Evolutionary conservation across 2,113 vertebrate species (phyloP).

Genomic region (Numida meleagris): DNA sequence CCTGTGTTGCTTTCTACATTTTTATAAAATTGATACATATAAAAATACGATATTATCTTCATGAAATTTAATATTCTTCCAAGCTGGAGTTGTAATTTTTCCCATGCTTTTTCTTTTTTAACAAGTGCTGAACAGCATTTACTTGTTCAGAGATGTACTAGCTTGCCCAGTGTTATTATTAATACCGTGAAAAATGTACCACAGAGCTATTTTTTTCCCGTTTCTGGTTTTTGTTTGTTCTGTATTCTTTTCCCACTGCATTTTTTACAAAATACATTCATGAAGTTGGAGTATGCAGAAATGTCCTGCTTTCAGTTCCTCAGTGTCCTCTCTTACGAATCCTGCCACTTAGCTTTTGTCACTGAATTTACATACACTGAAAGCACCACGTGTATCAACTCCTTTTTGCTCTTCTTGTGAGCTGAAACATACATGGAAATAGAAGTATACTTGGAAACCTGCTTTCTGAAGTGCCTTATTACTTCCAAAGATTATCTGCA

Average conservation of each 20-base stretch:
- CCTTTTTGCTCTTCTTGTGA: background rate
- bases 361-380: background rate
- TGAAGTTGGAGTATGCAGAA: background rate
- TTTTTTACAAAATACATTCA: background rate
- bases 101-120: background rate
- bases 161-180: background rate
- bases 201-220: background rate
- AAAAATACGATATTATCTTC: background rate
- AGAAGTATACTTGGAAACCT: background rate
- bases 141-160: background rate
- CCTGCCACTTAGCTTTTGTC: background rate
- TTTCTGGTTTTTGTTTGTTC: background rate
- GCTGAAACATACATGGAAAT: background rate
- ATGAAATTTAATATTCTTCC: background rate
- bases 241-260: background rate
- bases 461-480: rapidly evolving
- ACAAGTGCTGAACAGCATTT: background rate
- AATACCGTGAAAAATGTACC: background rate
- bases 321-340: rapidly evolving
- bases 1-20: background rate
- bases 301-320: background rate
- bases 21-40: background rate
- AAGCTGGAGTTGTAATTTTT: background rate
- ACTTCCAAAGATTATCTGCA: background rate
- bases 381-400: background rate